Evolutionary conservation across 1,140 invertebrate genomes (phyloP), one percentile per base, ranked within the genome.

Genomic region (Sarcophaga bullata): DNA sequence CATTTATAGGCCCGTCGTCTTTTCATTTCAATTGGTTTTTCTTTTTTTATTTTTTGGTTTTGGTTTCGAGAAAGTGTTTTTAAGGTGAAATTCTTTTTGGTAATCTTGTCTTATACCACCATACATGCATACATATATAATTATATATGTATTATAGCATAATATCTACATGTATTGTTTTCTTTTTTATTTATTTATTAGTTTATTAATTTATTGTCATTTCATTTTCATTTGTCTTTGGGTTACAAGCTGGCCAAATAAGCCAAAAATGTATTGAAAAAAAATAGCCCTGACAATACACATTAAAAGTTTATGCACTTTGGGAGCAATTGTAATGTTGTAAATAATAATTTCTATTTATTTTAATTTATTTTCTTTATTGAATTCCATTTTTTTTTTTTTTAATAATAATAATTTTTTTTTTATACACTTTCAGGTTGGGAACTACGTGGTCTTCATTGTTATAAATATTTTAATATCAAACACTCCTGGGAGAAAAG

Each of bases 391-490:
- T 37, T 37, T 37, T 37, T 37, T 37, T 37, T 37, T 37, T 37
- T n/a, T 73, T 58, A 11, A 17, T 52, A 13, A 9, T 52, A 37
- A 47, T n/a, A 49, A 75, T 82, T 47, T 82, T 78, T 17, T 80
- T 15, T n/a, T 52, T 82, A 3, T 50, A 72, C n/a, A 37, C 1
- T 84, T 90, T 47, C 93, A 98, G 97, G 96, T 89, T 98, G 97
- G 97, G 96, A 97, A 92, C 92, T 97, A 84, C 94, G 94, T 91
- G 96, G 96, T 86, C 93, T 97, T 88, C 93, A 97, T 91, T 98
- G 97, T 92, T 98, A 97, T 91, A 97, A 97, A 93, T 97, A 97
- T 92, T 98, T 98, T 92, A 97, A 96, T 91, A 97, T 98, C 87
- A 95, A 94, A 91, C 97, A 98, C 92, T 98, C 97, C 82, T 98